phyloP scores from a whole-genome alignment of 37 sponge, comb jelly and placozoan species.

The Cladorhizidae sp. region DNA sequence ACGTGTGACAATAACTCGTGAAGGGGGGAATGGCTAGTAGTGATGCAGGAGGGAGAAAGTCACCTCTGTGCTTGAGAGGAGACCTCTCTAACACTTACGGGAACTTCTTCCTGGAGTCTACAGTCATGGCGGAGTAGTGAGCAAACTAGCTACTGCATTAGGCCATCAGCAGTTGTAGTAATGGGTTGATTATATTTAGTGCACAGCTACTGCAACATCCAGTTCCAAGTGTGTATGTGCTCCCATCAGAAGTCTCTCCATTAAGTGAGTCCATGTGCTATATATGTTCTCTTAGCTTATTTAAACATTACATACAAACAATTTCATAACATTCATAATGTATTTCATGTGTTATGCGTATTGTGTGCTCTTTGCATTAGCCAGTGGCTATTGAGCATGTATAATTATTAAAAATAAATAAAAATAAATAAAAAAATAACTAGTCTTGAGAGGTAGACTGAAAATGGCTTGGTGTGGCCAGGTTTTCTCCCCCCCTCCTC shows the following conservation, averaged over 20 bases:
- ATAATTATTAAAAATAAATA: no score
- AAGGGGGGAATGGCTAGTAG: neutral
- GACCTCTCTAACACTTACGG: slow-evolving; percentile 46
- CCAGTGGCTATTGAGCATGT: no score
- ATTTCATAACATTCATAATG: no score
- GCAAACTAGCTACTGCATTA: neutral
- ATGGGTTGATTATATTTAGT: slow-evolving; percentile 11
- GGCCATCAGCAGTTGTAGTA: no score
- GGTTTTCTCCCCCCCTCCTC: no score
- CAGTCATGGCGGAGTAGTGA: slow-evolving; percentile 70
- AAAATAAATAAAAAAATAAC: no score
- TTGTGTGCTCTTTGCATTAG: no score
- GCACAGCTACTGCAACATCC: slow-evolving; percentile 53
- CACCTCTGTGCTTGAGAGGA: slow-evolving; percentile 48
- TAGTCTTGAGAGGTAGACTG: no score
- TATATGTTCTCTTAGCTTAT: no score
- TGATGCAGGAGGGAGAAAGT: slow-evolving; percentile 33
- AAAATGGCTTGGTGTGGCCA: no score
- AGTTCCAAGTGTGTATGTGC: slow-evolving; percentile 70
- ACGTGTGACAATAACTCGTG: neutral
- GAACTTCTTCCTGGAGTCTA: slow-evolving; percentile 61
- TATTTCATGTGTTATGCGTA: no score
- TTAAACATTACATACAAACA: no score
- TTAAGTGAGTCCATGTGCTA: slow-evolving; percentile 41
- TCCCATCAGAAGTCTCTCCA: slow-evolving; percentile 63